These are phyloP conservation scores for Pseudomyrmex flavicornis DNA, from an alignment of 1,140 invertebrate genomes.

Conservation along the genomic window DNA sequence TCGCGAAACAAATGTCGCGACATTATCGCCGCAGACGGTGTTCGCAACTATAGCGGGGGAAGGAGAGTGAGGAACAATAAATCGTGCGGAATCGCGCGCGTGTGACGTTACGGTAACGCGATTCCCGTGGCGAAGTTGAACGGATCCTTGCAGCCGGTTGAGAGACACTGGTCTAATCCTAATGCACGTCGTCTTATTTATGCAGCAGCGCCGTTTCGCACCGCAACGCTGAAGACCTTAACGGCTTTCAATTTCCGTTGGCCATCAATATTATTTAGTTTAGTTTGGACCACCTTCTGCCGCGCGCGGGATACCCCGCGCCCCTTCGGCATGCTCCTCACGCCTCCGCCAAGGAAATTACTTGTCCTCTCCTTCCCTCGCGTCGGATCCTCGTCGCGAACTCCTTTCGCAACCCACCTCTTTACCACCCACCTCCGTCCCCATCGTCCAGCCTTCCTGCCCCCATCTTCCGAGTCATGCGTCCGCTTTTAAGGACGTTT, in stretches of 20 bases:
- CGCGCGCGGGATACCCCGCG: constrained; percentile 64
- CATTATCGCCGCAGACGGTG: constrained; percentile 46
- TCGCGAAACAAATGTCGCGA: constrained; percentile 46
- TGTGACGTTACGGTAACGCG: constrained; percentile 48
- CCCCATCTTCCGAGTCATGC: not conserved
- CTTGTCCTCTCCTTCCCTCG: constrained; percentile 79
- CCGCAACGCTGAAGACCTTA: constrained; percentile 82
- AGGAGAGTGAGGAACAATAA: constrained; percentile 37
- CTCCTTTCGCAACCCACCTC: constrained; percentile 49
- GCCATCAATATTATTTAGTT: constrained; percentile 86
- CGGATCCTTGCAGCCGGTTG: constrained; percentile 18
- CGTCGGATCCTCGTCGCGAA: constrained; percentile 38
- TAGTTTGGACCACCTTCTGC: constrained; percentile 81
- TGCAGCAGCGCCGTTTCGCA: constrained; percentile 80
- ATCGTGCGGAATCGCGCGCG: constrained; percentile 41
- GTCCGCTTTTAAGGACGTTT: constrained; percentile 57
- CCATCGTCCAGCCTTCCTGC: not conserved
- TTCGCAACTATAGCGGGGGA: constrained; percentile 1
- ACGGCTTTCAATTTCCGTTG: constrained; percentile 86
- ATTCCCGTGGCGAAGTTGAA: not conserved
- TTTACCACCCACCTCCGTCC: not conserved
- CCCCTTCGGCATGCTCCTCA: constrained; percentile 80
- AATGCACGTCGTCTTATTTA: constrained; percentile 83
- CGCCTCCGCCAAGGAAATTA: constrained; percentile 85
- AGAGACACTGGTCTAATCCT: constrained; percentile 79